phyloP scores from a whole-genome alignment of 2,888 invertebrate species.

The Ditylenchus weischeri region DNA sequence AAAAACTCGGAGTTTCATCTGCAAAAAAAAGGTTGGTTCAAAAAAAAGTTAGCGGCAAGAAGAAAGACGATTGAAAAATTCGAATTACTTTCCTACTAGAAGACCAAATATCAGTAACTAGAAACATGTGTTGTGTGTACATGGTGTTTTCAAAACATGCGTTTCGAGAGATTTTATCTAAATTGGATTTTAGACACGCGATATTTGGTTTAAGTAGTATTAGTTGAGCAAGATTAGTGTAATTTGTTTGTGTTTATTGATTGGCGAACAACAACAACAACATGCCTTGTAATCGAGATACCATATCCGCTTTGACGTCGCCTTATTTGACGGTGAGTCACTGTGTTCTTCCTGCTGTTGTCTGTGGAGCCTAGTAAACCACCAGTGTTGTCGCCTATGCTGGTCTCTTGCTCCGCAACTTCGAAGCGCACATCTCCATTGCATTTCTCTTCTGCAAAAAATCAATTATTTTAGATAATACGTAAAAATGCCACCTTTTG shows the following conservation, averaged over 20 bases:
- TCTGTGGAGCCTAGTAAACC: background rate
- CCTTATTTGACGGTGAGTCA: slow-evolving; percentile 32
- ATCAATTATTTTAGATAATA: too few relatives aligned
- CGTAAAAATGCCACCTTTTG: too few relatives aligned
- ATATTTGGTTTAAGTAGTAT: too few relatives aligned
- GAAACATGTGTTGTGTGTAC: too few relatives aligned
- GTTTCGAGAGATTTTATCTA: slow-evolving; percentile 1
- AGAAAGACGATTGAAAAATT: too few relatives aligned
- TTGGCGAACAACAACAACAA: background rate
- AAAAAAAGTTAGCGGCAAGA: too few relatives aligned
- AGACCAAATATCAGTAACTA: too few relatives aligned
- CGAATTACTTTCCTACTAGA: too few relatives aligned
- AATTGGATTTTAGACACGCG: too few relatives aligned
- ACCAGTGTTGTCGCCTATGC: slow-evolving; percentile 4
- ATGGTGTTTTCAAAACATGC: slow-evolving; percentile 14
- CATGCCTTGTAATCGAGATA: slow-evolving; percentile 55
- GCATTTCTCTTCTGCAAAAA: slow-evolving; percentile 49
- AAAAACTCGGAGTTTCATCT: too few relatives aligned
- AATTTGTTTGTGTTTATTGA: background rate
- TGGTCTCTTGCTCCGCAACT: slow-evolving; percentile 23
- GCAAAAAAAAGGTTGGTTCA: too few relatives aligned
- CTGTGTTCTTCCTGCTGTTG: slow-evolving; percentile 12
- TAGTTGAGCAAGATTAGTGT: too few relatives aligned
- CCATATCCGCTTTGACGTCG: slow-evolving; percentile 56
- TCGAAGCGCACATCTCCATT: slow-evolving; percentile 56